Evolutionary conservation across 2,113 vertebrate genomes (phyloP).

Genomic region (Neopipo cinnamomea): DNA sequence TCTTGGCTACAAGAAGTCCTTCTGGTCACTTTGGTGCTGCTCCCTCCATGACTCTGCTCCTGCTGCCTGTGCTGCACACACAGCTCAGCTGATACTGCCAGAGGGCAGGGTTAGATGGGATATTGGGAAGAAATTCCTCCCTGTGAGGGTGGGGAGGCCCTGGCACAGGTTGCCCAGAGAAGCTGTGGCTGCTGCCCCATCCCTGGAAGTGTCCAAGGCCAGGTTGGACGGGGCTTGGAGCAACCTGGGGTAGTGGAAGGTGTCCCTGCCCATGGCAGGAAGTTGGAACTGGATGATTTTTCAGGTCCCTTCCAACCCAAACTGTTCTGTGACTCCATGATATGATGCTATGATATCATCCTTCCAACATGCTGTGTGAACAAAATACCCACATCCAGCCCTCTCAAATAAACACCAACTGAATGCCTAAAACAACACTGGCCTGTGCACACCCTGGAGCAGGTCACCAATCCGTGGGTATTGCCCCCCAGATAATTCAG

Average conservation of each 20-base stretch:
- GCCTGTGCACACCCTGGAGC: not conserved
- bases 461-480: fast-evolving
- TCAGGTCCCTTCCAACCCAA: not conserved
- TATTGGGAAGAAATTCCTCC: not conserved
- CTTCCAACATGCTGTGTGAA: not conserved
- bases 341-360: not conserved
- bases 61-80: not conserved
- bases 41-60: not conserved
- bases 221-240: not conserved
- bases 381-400: not conserved
- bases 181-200: not conserved
- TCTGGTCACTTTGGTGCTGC: not conserved
- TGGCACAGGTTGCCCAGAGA: not conserved
- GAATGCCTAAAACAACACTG: not conserved
- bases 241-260: not conserved
- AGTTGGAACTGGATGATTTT: not conserved
- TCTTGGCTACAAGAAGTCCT: not conserved
- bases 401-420: not conserved
- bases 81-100: not conserved
- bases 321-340: not conserved
- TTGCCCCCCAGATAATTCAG: not conserved
- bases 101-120: not conserved
- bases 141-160: not conserved
- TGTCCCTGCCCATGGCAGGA: not conserved
- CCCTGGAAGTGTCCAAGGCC: not conserved